These are phyloP conservation scores for Ctenopoma kingsleyae DNA, from an alignment of 2,797 vertebrate genomes.

Conservation along the genomic window DNA sequence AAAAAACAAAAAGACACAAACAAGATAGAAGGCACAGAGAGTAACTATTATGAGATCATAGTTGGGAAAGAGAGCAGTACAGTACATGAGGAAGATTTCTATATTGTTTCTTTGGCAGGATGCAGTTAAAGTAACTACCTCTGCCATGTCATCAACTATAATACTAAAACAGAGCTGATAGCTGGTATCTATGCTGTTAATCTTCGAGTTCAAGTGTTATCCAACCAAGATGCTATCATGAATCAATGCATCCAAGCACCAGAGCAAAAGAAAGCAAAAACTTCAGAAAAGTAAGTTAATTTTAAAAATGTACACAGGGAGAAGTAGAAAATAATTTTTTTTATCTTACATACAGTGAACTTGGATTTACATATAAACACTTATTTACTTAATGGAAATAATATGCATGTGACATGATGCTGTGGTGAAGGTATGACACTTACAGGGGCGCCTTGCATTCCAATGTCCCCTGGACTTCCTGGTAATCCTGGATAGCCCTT, in stretches of 20 bases:
- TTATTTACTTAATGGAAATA: neutral
- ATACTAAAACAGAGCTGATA: neutral
- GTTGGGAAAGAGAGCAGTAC: neutral
- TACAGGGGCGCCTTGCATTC: constrained; percentile 90
- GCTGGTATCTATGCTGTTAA: neutral
- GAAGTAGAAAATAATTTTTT: neutral
- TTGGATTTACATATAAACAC: neutral
- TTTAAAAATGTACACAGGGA: neutral
- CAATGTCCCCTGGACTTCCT: constrained; percentile 89
- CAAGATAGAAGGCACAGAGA: neutral
- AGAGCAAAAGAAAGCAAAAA: neutral
- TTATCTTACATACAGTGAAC: neutral
- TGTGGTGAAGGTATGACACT: constrained; percentile 70
- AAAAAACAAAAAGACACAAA: constrained; percentile 4
- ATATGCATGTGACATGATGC: neutral
- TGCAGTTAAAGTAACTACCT: neutral
- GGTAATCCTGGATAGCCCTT: constrained; percentile 94
- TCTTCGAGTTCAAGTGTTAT: constrained; percentile 31
- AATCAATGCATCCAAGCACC: constrained; percentile 19
- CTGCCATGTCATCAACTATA: too few species aligned
- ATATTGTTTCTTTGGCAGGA: constrained; percentile 9
- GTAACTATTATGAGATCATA: neutral
- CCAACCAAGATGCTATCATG: constrained; percentile 19
- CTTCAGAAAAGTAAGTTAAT: neutral
- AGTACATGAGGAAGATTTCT: neutral